A percentile compares a stretch with the other conserved stretches of the same genome.
Conservation (phyloP, 1,140 invertebrate species). For the Holotrichia oblita region DNA sequence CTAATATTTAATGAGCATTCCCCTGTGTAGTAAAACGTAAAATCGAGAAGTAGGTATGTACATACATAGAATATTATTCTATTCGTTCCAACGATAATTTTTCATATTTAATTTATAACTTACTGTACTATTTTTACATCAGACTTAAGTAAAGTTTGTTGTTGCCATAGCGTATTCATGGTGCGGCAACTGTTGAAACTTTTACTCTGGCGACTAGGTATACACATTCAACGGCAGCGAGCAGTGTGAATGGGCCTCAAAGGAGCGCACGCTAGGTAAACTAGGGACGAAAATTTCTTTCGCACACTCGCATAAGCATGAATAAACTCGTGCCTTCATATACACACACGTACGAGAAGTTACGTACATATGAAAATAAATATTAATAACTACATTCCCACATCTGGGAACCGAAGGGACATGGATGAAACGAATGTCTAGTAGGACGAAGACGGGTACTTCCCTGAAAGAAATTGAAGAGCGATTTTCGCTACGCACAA, state of each 20-base stretch:
- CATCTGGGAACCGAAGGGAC: not conserved
- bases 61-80: no score
- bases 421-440: not conserved
- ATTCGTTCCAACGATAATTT: not conserved
- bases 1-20: no score
- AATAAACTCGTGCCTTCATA: slow-evolving; percentile 3
- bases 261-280: slow-evolving; percentile 9
- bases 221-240: not conserved
- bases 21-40: no score
- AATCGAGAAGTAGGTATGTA: no score
- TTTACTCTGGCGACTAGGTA: not conserved
- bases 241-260: slow-evolving; percentile 14
- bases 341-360: not conserved
- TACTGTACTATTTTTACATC: not conserved
- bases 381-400: slow-evolving; percentile 36
- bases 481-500: not conserved
- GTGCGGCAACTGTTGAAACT: not conserved
- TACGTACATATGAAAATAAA: slow-evolving; percentile 21
- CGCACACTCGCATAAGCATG: not conserved
- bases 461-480: not conserved
- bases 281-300: slow-evolving; percentile 25
- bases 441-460: not conserved
- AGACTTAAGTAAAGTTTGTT: not conserved
- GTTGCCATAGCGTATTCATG: not conserved
- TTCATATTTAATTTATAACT: not conserved